These are phyloP conservation scores for Formica aserva DNA, from an alignment of 2,888 invertebrate genomes.

Conservation along the genomic window DNA sequence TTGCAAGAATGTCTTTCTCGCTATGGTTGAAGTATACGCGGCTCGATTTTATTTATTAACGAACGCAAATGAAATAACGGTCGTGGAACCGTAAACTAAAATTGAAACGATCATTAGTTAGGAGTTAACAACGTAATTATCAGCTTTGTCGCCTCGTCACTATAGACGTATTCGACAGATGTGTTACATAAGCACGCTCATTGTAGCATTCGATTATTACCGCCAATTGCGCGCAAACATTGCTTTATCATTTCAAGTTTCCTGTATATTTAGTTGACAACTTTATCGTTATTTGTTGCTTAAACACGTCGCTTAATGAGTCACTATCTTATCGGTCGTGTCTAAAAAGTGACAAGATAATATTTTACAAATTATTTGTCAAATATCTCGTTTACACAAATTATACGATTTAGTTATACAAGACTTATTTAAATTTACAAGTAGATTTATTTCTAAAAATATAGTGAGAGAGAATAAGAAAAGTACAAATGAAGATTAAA, in stretches of 20 bases:
- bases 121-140: slow-evolving; percentile 30
- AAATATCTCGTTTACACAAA: too few relatives aligned
- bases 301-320: background rate
- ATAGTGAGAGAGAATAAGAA: background rate
- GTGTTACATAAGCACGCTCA: slow-evolving; percentile 26
- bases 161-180: slow-evolving; percentile 13
- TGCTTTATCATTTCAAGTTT: background rate
- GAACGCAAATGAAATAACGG: background rate
- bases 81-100: background rate
- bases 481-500: background rate
- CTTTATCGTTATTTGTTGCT: background rate
- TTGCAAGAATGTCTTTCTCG: slow-evolving; percentile 19
- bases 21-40: background rate
- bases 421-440: background rate
- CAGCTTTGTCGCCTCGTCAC: background rate
- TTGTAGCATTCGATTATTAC: background rate
- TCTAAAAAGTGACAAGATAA: slow-evolving; percentile 4
- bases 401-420: background rate
- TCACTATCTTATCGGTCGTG: slow-evolving; percentile 3
- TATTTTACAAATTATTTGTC: slow-evolving; percentile 12
- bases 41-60: slow-evolving; percentile 20
- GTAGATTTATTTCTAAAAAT: background rate
- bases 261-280: background rate
- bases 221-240: background rate
- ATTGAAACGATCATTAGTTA: background rate